Conservation (phyloP, 2,113 vertebrate species). For the Scalopus aquaticus region DNA sequence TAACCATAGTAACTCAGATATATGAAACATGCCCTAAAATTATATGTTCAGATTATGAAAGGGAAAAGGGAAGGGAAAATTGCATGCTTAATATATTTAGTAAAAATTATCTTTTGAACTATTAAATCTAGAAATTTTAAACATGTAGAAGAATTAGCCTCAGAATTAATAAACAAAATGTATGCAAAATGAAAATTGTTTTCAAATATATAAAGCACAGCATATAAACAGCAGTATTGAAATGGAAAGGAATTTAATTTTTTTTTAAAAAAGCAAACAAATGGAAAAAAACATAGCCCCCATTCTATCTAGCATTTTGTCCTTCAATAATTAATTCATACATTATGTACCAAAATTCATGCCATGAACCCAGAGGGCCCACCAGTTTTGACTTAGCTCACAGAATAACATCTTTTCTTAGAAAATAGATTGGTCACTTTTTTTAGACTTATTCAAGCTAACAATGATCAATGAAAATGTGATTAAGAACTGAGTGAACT, state of each 20-base stretch:
- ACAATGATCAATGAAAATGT: neutral
- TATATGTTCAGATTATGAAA: too few species aligned
- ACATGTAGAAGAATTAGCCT: neutral
- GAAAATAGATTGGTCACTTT: neutral
- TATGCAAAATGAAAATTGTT: neutral
- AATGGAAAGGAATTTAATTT: neutral
- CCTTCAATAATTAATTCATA: neutral
- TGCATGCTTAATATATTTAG: neutral
- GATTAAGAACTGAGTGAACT: neutral
- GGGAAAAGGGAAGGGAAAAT: too few species aligned
- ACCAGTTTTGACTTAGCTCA: neutral
- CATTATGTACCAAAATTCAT: neutral
- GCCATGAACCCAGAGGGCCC: neutral
- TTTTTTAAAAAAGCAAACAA: neutral
- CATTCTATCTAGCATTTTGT: neutral
- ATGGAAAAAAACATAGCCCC: neutral
- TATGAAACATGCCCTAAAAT: neutral
- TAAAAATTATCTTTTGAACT: neutral
- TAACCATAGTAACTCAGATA: neutral
- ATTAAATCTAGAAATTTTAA: constrained; percentile 1
- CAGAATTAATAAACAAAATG: neutral
- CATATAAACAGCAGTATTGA: neutral
- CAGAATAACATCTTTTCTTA: neutral
- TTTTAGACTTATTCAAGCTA: neutral
- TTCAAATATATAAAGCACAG: neutral